Percentiles rank a stretch among this genome's conserved stretches.
Evolutionary conservation across 2,888 invertebrate species (phyloP).

Genomic region (Linnaemya tessellans): DNA sequence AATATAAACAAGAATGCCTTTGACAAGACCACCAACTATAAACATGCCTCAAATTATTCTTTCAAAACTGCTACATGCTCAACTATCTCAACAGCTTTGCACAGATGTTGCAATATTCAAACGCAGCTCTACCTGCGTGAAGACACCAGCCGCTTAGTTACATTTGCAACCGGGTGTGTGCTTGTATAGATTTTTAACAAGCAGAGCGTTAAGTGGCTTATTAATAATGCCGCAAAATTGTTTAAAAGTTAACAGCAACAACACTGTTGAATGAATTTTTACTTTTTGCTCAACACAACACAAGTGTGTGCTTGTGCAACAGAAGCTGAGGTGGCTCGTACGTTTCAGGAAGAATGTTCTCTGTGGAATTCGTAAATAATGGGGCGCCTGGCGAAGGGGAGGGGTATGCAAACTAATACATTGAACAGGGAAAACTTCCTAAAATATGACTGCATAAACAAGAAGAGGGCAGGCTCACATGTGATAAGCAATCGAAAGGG

Average conservation of each 20-base stretch:
- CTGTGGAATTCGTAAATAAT: background rate
- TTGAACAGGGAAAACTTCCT: constrained; percentile 37
- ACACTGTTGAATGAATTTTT: constrained; percentile 29
- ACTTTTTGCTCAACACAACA: constrained; percentile 25
- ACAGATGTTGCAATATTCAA: constrained; percentile 26
- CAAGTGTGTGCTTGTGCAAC: constrained; percentile 18
- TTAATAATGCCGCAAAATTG: constrained; percentile 70
- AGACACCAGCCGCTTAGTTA: constrained; percentile 18
- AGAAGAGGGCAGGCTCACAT: constrained; percentile 30
- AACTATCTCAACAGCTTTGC: background rate
- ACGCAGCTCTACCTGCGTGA: background rate
- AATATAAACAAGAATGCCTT: background rate
- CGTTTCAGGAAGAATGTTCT: constrained; percentile 6
- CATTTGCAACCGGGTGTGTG: constrained; percentile 8
- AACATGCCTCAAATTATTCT: constrained; percentile 46
- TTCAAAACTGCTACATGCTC: constrained; percentile 1
- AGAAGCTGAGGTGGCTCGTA: constrained; percentile 16
- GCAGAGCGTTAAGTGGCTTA: constrained; percentile 70
- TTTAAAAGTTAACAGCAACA: constrained; percentile 69
- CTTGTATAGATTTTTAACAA: constrained; percentile 53
- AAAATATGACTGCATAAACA: constrained; percentile 59
- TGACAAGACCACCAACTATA: constrained; percentile 49
- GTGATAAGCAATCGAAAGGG: background rate
- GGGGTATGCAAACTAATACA: constrained; percentile 18
- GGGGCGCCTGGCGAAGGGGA: background rate